phyloP scores from a whole-genome alignment of 2,113 vertebrate genomes.

The Pipra filicauda region DNA sequence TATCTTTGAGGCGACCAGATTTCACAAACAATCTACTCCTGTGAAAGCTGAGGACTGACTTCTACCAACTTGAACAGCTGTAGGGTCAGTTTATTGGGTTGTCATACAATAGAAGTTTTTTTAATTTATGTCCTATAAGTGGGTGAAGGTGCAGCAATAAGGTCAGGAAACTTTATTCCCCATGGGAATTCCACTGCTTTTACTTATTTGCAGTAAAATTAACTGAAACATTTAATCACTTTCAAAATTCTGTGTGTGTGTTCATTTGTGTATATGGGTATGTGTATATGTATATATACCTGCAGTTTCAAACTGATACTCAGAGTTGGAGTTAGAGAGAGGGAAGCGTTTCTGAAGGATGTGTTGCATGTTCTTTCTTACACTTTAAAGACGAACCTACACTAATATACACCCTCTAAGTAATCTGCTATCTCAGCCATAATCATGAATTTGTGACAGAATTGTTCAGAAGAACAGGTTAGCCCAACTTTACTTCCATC shows the following conservation, averaged over 20 bases:
- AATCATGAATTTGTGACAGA: background rate
- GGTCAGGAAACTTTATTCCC: background rate
- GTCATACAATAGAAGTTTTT: background rate
- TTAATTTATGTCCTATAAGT: background rate
- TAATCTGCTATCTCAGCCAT: background rate
- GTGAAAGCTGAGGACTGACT: background rate
- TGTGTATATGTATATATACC: rapidly evolving
- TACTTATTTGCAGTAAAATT: background rate
- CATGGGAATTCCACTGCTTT: background rate
- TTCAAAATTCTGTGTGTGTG: background rate
- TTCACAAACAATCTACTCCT: background rate
- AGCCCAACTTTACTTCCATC: background rate
- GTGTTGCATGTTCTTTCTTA: background rate
- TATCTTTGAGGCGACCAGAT: background rate
- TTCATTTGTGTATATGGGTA: rapidly evolving
- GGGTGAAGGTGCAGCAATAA: background rate
- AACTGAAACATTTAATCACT: background rate
- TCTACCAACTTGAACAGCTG: background rate
- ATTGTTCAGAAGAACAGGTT: background rate
- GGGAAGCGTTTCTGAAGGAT: background rate
- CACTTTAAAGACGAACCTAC: background rate
- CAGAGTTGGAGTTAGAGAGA: background rate
- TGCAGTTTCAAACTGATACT: background rate
- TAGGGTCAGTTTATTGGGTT: background rate
- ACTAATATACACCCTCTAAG: background rate